phyloP scores from a whole-genome alignment of 1,140 invertebrate species.

The Vanessa tameamea region DNA sequence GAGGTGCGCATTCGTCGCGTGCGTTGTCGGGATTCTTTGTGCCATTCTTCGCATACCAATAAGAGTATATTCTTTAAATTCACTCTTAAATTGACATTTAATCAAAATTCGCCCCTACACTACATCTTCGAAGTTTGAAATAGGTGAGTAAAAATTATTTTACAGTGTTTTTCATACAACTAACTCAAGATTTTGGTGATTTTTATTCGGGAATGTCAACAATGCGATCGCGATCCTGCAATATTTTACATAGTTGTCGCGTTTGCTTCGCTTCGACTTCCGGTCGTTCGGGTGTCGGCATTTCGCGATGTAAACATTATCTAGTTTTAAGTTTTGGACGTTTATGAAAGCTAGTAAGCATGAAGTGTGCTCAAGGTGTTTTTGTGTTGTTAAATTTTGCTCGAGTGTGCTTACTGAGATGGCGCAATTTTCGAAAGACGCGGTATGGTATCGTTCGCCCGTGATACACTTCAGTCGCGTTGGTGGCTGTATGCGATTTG shows the following conservation, averaged over 20 bases:
- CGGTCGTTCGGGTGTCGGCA: slow-evolving; percentile 80
- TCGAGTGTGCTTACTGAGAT: slow-evolving; percentile 78
- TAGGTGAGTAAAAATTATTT: slow-evolving; percentile 84
- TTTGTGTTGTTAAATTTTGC: slow-evolving; percentile 78
- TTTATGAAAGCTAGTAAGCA: slow-evolving; percentile 68
- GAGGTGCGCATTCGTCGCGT: slow-evolving; percentile 89
- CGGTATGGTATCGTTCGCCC: slow-evolving; percentile 78
- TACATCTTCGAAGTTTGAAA: slow-evolving; percentile 82
- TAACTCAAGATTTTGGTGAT: slow-evolving; percentile 80
- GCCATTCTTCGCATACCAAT: slow-evolving; percentile 96
- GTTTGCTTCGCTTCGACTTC: slow-evolving; percentile 84
- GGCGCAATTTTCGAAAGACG: slow-evolving; percentile 81
- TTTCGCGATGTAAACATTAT: slow-evolving; percentile 81
- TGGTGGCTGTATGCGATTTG: slow-evolving; percentile 79
- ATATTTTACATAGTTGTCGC: slow-evolving; percentile 91
- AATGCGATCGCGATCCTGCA: slow-evolving; percentile 88
- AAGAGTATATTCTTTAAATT: slow-evolving; percentile 90
- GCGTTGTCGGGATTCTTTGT: slow-evolving; percentile 97
- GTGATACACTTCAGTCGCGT: slow-evolving; percentile 80
- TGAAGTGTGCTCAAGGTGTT: slow-evolving; percentile 79
- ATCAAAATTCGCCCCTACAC: slow-evolving; percentile 85
- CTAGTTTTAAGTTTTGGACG: slow-evolving; percentile 74
- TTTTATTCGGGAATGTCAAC: slow-evolving; percentile 84
- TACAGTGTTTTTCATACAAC: slow-evolving; percentile 81
- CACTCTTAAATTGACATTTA: slow-evolving; percentile 81